A percentile compares a stretch with the other conserved stretches of the same genome.
Evolutionary conservation across 53 echinoderm and acorn worm species (phyloP).

Genomic region (Arbacia lixula): DNA sequence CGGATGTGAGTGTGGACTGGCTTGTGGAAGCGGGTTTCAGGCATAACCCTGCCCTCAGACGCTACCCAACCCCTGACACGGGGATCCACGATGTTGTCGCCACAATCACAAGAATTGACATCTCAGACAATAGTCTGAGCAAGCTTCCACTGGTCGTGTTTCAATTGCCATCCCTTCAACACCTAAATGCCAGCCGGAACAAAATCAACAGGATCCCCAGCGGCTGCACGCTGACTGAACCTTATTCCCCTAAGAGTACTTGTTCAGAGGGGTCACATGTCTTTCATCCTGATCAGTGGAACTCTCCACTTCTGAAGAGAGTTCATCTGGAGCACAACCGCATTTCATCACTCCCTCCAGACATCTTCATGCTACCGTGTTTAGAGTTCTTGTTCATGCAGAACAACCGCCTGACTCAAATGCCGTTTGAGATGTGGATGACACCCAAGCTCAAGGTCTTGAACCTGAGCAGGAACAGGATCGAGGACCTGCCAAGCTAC

Average conservation of each 20-base stretch:
- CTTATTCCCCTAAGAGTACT: conserved; percentile 1
- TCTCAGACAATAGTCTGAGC: conserved; percentile 88
- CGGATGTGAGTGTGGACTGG: conserved; percentile 81
- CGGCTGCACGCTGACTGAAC: neutral
- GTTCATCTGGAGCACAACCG: conserved; percentile 82
- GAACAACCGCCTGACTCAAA: conserved; percentile 69
- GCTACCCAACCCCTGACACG: conserved; percentile 62
- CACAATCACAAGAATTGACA: conserved; percentile 90
- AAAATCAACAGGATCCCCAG: conserved; percentile 76
- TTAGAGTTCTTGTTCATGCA: conserved; percentile 73
- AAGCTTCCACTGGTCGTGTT: conserved; percentile 81
- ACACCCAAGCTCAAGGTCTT: conserved; percentile 81
- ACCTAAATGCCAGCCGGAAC: conserved; percentile 85
- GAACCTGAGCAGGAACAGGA: conserved; percentile 77
- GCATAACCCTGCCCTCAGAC: conserved; percentile 73
- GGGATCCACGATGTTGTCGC: conserved; percentile 69
- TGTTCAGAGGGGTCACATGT: conserved; percentile 13
- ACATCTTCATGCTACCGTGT: conserved; percentile 77
- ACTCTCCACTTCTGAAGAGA: conserved; percentile 77
- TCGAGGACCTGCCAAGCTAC: conserved; percentile 78
- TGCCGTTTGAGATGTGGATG: conserved; percentile 98
- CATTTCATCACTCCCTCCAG: conserved; percentile 67
- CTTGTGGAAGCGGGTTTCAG: conserved; percentile 82
- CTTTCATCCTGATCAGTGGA: conserved; percentile 55
- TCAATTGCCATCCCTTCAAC: conserved; percentile 90